Evolutionary conservation across 35 echinoderm and acorn worm genomes (phyloP), one percentile per base, ranked within the genome.

Genomic region (Hemicentrotus pulcherrimus): DNA sequence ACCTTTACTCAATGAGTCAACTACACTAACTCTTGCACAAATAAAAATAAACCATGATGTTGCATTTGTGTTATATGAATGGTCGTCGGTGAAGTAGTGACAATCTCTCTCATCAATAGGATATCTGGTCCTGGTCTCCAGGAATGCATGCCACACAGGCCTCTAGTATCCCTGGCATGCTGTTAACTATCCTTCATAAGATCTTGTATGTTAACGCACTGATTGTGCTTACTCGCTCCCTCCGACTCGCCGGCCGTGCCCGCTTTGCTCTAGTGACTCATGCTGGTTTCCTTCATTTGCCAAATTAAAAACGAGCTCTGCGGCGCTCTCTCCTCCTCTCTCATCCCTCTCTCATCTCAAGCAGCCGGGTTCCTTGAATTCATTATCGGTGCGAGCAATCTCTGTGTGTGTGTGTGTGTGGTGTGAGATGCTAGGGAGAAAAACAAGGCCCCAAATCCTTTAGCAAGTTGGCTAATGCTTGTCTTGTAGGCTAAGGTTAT

Each of bases 281-380:
- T 90, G 88, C 88, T 47, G 88, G 88, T 47, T 90, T 90, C 88
- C 88, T 90, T 90, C 88, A 90, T 90, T 90, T 90, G 88, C 88
- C 88, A 90, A 90, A 90, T 90, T 90, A 90, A 90, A 90, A 90
- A 47, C 88, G 88, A 32, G 88, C 65, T 78, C 65, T 78, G 65
- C 22, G 65, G 65, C 65, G 19, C 65, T 78, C 65, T 78, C 65
- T 78, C 65, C 65, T 4, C 19, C 65, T 78, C 65, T 78, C 65
- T 78, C 65, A n/a, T 78, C 65, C 65, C 65, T 78, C 65, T n/a
- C 28, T 78, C 65, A 28, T 78, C 65, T 78, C 65, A 6, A 28
- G 65, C 65, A 78, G 65, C 65, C 65, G 65, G 65, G 65, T 78
- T 78, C 28, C 65, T 78, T 78, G 65, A 78, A 78, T 78, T 78